These are phyloP conservation scores for Piliocolobus tephrosceles DNA, from an alignment of 2,113 vertebrate species.

Conservation along the genomic window DNA sequence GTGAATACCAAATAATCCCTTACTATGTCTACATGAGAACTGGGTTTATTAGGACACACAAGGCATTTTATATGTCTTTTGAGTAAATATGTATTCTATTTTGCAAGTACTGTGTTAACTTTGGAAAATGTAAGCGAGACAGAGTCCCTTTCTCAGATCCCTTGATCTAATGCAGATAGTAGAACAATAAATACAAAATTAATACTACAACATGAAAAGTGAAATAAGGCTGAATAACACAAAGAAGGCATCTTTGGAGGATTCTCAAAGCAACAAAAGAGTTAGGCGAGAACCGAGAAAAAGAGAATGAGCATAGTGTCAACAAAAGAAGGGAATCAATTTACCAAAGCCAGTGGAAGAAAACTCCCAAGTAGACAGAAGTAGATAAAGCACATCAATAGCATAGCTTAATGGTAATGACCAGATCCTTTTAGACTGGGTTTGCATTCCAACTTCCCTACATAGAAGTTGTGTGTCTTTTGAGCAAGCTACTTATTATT, in stretches of 20 bases:
- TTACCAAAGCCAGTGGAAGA: background rate
- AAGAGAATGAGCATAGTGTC: background rate
- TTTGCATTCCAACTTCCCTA: background rate
- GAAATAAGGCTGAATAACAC: background rate
- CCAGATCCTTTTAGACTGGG: background rate
- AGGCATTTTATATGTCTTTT: background rate
- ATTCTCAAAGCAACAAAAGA: background rate
- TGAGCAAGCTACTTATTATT: background rate
- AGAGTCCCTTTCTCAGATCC: background rate
- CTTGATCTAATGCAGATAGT: background rate
- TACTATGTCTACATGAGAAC: background rate
- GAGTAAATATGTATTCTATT: background rate
- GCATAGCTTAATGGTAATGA: background rate
- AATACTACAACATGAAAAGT: background rate
- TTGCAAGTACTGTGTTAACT: background rate
- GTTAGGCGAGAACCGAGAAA: background rate
- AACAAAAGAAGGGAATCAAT: background rate
- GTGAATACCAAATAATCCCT: conserved; percentile 25
- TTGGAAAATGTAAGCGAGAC: background rate
- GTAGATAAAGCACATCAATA: rapidly evolving
- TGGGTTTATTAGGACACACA: background rate
- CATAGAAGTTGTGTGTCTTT: background rate
- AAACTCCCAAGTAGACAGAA: background rate
- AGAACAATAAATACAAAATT: background rate
- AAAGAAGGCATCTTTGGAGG: background rate